Base-by-base conservation (phyloP, 2,888 invertebrate species). In the Leptinotarsa peninsularis region DNA sequence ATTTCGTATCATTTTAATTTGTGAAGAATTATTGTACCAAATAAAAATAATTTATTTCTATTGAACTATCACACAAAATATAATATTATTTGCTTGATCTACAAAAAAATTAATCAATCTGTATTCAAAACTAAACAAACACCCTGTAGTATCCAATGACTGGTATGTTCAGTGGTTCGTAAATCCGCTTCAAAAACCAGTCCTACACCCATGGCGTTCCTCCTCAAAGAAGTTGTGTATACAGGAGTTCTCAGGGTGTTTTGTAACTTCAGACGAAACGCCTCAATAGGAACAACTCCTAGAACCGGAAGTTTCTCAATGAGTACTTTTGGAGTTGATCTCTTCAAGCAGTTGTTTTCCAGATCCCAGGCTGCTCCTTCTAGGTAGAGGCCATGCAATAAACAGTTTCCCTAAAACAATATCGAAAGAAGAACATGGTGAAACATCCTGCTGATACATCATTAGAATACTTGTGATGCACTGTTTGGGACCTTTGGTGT, bases 191-290 rank as follows among this genome's bases (percentile, higher is more conserved):
- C 96, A 87, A 97, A 97, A 50, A 97, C 96, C 15, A 97, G 90
- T 3, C 97, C 97, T 54, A 94, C 94, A 3, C 96, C 97, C 96
- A 97, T 96, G 0, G 96, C 96, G 88, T 97, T 95, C 77, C 96
- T 91, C 49, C 97, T 91, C 83, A 91, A 89, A 0, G 96, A 96
- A 1, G 97, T 98, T 14, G 94, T 96, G 86, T 98, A 98, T 15
- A 98, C 97, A 0, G 98, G 97, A 0, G 96, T 94, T 56, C 92
- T 91, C 72, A 96, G 91, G 0, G 96, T 97, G 85, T 97, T 96
- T 94, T 97, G 90, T 79, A 96, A 89, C 86, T 96, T 96, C 7
- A 97, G 91, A 83, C 95, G 91, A 86, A 95, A 94, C 10, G 92
- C 89, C 89, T 97, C 96, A 27, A 95, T 94, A 0, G 97, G 97